Evolutionary conservation across 2,113 vertebrate genomes (phyloP).

Genomic region (Ailurus styani): DNA sequence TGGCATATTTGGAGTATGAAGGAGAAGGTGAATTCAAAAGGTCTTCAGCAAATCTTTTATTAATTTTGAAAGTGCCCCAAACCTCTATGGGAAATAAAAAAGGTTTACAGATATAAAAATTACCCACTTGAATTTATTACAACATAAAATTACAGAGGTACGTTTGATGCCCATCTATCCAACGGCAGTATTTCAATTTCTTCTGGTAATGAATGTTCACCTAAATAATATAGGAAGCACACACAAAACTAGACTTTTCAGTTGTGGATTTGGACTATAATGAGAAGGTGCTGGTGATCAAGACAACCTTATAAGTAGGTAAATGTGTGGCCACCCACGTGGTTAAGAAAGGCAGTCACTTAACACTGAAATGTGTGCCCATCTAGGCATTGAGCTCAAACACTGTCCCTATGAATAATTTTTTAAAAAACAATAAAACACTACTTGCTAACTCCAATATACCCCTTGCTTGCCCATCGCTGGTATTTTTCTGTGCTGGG

Average conservation of each 20-base stretch:
- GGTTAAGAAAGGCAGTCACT: not conserved
- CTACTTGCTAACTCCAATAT: not conserved
- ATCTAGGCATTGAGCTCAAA: not conserved
- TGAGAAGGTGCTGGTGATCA: not conserved
- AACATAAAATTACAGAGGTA: not conserved
- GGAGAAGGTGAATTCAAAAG: conserved; percentile 68
- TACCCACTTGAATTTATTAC: not conserved
- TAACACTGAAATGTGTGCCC: not conserved
- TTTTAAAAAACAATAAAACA: not conserved
- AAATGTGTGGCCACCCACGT: not conserved
- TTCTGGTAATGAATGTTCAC: not conserved
- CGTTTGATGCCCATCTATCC: not conserved
- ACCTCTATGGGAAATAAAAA: conserved; percentile 51
- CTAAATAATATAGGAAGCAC: not conserved
- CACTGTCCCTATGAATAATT: not conserved
- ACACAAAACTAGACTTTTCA: not conserved
- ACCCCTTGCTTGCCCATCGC: not conserved
- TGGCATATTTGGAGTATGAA: not conserved
- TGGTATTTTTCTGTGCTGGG: not conserved
- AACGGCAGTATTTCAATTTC: not conserved
- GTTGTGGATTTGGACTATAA: not conserved
- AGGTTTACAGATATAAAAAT: not conserved
- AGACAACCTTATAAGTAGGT: not conserved
- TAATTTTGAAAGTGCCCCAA: conserved; percentile 73
- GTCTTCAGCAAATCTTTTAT: conserved; percentile 52